Evolutionary conservation across 2,888 invertebrate species (phyloP).

Genomic region (Coelogynopora nodosa): DNA sequence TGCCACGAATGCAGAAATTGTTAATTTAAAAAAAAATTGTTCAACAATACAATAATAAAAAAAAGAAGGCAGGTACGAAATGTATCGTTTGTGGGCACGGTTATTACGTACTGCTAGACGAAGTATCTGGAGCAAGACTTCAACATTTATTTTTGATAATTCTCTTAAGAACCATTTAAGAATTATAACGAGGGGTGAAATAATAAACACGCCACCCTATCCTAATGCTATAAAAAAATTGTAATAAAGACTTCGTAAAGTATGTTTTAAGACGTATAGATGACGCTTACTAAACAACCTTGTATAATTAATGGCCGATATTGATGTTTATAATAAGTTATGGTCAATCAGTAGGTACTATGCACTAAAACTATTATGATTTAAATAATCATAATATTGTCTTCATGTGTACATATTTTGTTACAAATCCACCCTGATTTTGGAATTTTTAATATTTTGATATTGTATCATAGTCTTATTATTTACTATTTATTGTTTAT

Average conservation of each 20-base stretch:
- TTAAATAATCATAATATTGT: too few species aligned
- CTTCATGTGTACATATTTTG: too few species aligned
- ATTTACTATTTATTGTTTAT: too few species aligned
- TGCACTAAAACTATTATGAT: too few species aligned
- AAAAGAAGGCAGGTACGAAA: not conserved
- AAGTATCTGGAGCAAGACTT: not conserved
- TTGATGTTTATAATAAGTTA: not conserved
- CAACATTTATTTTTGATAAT: not conserved
- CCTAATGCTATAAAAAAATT: not conserved
- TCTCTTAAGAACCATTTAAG: not conserved
- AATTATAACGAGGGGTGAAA: not conserved
- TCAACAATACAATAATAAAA: not conserved
- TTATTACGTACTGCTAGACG: not conserved
- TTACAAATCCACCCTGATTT: too few species aligned
- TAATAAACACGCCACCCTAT: not conserved
- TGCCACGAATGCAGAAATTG: not conserved
- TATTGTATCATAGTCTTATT: too few species aligned
- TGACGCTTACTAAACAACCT: not conserved
- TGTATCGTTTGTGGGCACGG: not conserved
- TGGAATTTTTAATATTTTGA: too few species aligned
- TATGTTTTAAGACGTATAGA: not conserved
- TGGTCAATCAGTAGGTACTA: too few species aligned
- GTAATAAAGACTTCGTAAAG: not conserved
- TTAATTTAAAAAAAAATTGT: not conserved
- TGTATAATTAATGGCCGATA: too few species aligned